Evolutionary conservation across 2,888 invertebrate genomes (phyloP), one percentile per base, ranked within the genome.

Genomic region (Iphiclides podalirius): DNA sequence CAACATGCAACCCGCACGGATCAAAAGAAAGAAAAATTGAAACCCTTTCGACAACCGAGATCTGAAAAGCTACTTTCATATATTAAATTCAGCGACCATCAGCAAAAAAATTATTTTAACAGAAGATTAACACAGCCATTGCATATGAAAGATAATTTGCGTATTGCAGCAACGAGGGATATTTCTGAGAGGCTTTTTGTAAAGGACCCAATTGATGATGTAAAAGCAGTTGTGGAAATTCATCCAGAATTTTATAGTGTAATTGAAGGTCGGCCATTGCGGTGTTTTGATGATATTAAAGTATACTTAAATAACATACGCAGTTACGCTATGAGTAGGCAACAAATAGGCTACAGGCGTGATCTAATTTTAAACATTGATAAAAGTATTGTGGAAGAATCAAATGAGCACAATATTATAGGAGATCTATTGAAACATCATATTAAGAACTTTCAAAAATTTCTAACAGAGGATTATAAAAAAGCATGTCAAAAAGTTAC

Each of bases 181-280:
- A 73, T 92, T 57, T 80, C 92, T 20, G 80, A 89, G 55, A 76
- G 92, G 48, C 77, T 93, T 37, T 91, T 86, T 47, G 82, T 92
- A 15, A 78, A 90, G 66, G 89, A 90, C 58, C 85, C 90, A n/a
- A 74, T 79, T 20, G 86, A 90, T 59, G 85, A 85, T 53, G 88
- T 90, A 17, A 86, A 89, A 56, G 90, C 92, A 1, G 90, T 93
- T 40, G 82, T 91, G 11, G 92, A 93, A 71, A 86, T 93, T 31
- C 92, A 93, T 67, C 91, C 92, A 0, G 89, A 91, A 54, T 93
- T 92, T 70, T 93, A 92, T 66, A 88, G 89, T 1, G 90, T 91
- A 28, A 86, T 93, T 26, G 90, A 90, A 70, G 92, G 92, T 4
- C 85, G 92, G 23, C 90, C 92, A 0, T 80, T 92, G 16, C 80